Conservation (phyloP, 2,113 vertebrate species). For the Mustela nigripes region DNA sequence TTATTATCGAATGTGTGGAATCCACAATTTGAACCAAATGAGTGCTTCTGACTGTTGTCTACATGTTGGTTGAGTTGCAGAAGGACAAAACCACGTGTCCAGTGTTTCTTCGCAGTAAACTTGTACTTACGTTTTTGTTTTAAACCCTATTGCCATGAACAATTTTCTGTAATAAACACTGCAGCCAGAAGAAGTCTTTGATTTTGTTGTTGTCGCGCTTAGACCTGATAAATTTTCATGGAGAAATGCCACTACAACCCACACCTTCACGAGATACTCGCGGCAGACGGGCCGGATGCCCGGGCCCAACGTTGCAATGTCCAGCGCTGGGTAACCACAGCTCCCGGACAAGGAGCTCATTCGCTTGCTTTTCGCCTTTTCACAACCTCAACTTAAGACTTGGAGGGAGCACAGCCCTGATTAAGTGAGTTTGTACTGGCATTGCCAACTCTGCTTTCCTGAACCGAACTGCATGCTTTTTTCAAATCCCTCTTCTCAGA, state of each 20-base stretch:
- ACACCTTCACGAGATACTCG: neutral
- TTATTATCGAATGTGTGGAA: neutral
- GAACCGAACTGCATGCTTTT: neutral
- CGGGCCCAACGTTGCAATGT: accelerated
- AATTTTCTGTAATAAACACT: conserved; percentile 34
- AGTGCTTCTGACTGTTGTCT: neutral
- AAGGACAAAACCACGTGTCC: neutral
- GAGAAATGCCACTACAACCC: neutral
- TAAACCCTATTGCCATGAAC: neutral
- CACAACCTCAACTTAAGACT: neutral
- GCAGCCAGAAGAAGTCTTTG: neutral
- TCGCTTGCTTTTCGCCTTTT: no score
- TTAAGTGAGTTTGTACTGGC: neutral
- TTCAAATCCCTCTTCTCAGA: no score
- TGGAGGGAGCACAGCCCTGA: no score
- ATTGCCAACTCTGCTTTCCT: neutral
- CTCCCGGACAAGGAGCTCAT: accelerated
- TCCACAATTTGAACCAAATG: no score
- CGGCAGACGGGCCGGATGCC: accelerated
- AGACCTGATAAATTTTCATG: neutral
- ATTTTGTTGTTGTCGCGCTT: neutral
- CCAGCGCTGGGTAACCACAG: accelerated
- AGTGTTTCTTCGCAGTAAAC: neutral
- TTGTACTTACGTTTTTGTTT: neutral
- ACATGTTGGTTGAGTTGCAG: neutral